Evolutionary conservation across 2,113 vertebrate species (phyloP), one percentile per base, ranked within the genome.

Genomic region (Microtus ochrogaster): DNA sequence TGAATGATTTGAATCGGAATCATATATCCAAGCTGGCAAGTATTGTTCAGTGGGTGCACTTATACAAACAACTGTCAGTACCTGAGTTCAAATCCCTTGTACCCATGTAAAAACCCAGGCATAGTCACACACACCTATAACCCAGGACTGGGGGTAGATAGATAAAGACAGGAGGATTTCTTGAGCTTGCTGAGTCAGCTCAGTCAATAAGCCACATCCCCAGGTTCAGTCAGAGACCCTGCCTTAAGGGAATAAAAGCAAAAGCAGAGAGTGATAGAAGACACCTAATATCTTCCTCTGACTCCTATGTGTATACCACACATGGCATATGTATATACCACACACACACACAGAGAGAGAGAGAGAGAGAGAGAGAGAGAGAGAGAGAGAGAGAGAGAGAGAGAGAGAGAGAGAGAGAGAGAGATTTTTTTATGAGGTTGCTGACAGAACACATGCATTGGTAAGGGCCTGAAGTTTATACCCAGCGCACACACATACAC

Each of bases 1-100:
- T 87, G 88, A 97, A 87, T 74, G 66, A 95, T 30, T 87, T 39
- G 94, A 94, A 83, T 78, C 2, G 47, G 82, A 90, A 58, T 88
- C 36, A 39, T 28, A 28, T 58, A 28, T 52, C 47, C 26, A 55
- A 36, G 28, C 49, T 73, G 14, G 7, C 22, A 72, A 85, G 49
- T 49, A 52, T 14, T 4, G 66, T 30, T 70, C 66, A n/a, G 33
- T 70, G 30, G 30, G 6, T 84, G 21, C 21, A 68, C 33, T 68
- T 86, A 24, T 14, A 49, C 65, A 41, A 70, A 49, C 65, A 41
- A 70, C 44, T 6, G 5, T 49, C 11, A 26, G 9, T 28, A 19
- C 70, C 52, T 0, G 39, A 61, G n/a, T 74, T 58, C 52, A 89
- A 58, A 73, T 28, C 52, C 70, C 16, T n/a, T 61, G 14, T 36